Evolutionary conservation across 2,797 vertebrate species (phyloP).

Genomic region (Cyprinella venusta): DNA sequence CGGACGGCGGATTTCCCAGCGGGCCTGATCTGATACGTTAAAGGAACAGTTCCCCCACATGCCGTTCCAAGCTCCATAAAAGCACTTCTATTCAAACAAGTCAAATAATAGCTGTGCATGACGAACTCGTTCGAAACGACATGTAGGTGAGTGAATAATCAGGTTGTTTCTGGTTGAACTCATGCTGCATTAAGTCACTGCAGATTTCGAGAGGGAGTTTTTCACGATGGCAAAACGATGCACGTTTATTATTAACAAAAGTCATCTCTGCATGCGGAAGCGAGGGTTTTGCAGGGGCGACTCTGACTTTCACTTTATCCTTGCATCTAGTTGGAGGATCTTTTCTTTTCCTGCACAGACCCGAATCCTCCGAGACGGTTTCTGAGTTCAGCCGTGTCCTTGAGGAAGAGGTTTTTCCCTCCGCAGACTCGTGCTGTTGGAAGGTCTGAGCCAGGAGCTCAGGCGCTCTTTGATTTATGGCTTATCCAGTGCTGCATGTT

Average conservation of each 20-base stretch:
- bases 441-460: slow-evolving; percentile 38
- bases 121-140: background rate
- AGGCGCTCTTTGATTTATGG: slow-evolving; percentile 47
- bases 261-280: slow-evolving; percentile 81
- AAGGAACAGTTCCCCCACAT: slow-evolving; percentile 5
- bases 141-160: background rate
- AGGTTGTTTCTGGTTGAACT: background rate
- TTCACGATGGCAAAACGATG: slow-evolving; percentile 61
- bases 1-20: background rate
- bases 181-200: background rate
- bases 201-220: slow-evolving; percentile 15
- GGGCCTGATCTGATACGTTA: background rate
- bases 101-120: background rate
- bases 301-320: slow-evolving; percentile 26
- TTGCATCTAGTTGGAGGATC: slow-evolving; percentile 31
- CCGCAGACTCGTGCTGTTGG: slow-evolving; percentile 16
- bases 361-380: slow-evolving; percentile 75
- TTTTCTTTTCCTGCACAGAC: slow-evolving; percentile 43
- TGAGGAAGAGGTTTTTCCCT: slow-evolving; percentile 39
- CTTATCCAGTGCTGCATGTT: slow-evolving; percentile 55
- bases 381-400: slow-evolving; percentile 43
- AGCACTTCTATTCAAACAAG: background rate
- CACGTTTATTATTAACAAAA: slow-evolving; percentile 73
- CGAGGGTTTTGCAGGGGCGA: slow-evolving; percentile 69
- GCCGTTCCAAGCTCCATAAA: slow-evolving; percentile 5